Percentiles rank a stretch among this genome's conserved stretches.
phyloP scores from a whole-genome alignment of 92 coral and sea anemone genomes.

The Phenganax marumi region DNA sequence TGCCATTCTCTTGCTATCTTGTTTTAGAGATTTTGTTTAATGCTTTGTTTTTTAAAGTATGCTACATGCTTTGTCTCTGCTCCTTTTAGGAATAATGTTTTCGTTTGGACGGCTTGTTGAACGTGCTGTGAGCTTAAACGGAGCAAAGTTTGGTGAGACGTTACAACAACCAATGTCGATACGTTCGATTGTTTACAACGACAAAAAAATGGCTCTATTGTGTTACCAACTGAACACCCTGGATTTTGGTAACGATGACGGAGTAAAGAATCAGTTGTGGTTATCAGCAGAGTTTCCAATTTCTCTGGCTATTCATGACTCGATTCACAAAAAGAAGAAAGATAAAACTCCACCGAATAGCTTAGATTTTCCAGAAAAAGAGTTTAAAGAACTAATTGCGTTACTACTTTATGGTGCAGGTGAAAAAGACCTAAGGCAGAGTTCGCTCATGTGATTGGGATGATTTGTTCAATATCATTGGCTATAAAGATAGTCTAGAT shows the following conservation, averaged over 20 bases:
- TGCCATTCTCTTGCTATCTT: neutral
- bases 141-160: conserved; percentile 65
- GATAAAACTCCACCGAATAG: neutral
- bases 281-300: conserved; percentile 57
- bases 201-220: conserved; percentile 69
- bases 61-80: neutral
- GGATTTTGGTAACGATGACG: conserved; percentile 64
- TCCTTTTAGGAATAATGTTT: conserved; percentile 74
- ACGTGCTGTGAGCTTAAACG: conserved; percentile 62
- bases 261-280: conserved; percentile 88
- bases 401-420: conserved; percentile 30
- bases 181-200: conserved; percentile 75
- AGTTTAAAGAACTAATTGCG: conserved; percentile 8
- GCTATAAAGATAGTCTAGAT: neutral
- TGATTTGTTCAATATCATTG: neutral
- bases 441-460: neutral
- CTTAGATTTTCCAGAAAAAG: conserved; percentile 14
- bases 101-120: conserved; percentile 86
- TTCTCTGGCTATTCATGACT: neutral
- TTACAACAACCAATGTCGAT: conserved; percentile 70
- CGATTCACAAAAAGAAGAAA: neutral
- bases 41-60: neutral
- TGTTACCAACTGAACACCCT: conserved; percentile 85
- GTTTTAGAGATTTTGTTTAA: neutral
- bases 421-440: conserved; percentile 7